Base-by-base conservation (phyloP, 2,888 invertebrate genomes). In the Euzetes globulus region DNA sequence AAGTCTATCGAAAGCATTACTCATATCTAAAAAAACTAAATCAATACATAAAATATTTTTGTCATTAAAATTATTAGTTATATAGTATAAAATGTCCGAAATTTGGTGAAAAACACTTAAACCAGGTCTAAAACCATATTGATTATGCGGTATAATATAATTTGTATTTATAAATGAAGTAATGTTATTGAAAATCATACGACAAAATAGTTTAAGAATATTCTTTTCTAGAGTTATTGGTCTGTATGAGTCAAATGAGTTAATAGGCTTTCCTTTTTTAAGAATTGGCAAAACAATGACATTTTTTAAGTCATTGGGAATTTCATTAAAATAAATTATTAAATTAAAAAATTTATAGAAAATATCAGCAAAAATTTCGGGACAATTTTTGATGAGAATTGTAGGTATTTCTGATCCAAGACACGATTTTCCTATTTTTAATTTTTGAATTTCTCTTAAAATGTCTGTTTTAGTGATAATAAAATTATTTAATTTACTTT, bases 181-280 rank as follows among this genome's bases (percentile, higher is more conserved):
- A 15, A 65, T 65, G 25, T 65, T 65, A 13, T 65, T 65, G n/a
- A 65, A 65, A 65, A 65, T 41, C 19, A 65, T 19, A 37, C 19
- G n/a, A 33, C 33, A 37, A 19, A 65, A 65, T 19, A 65, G 15
- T 41, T 65, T 65, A 9, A 65, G n/a, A n/a, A 65, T 37, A n/a
- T 37, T 65, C 9, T 65, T 65, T 13, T 65, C 65, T n/a, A 65
- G n/a, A 37, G 37, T 65, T 25, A 65, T 25, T 9, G 15, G 65
- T 41, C 65, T 65, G 22, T 65, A 65, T 2, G 65, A 65, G 1
- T 33, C 19, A 4, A 65, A 7, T 9, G 2, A 3, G 7, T 65
- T 19, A 2, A 19, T 41, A 37, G 65, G 65, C 37, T 65, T 65
- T 15, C 37, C 37, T n/a, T 37, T 65, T 37, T 65, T 65, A 65